phyloP scores from a whole-genome alignment of 2,888 invertebrate genomes.

The Schizaphis graminum region DNA sequence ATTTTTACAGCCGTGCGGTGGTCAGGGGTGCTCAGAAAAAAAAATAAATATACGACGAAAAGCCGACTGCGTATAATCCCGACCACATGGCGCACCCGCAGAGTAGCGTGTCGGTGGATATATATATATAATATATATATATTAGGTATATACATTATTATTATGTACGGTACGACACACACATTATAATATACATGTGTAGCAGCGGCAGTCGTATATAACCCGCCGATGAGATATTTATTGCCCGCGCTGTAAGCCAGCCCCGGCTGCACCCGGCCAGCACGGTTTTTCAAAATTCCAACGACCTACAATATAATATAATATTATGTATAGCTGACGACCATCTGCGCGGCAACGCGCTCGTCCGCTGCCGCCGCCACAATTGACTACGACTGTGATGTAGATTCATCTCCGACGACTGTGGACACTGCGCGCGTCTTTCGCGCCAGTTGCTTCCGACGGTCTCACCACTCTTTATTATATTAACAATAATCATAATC shows the following conservation, averaged over 20 bases:
- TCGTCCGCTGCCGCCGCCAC: neutral
- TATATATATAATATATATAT: neutral
- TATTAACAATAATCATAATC: neutral
- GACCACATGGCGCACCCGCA: slow-evolving; percentile 62
- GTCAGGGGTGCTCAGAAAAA: slow-evolving; percentile 43
- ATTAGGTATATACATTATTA: neutral
- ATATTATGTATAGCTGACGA: slow-evolving; percentile 5
- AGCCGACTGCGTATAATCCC: slow-evolving; percentile 58
- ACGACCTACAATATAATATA: slow-evolving; percentile 20
- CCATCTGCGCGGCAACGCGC: slow-evolving; percentile 47
- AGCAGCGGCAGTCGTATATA: neutral
- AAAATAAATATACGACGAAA: slow-evolving; percentile 16
- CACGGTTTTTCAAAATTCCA: slow-evolving; percentile 43
- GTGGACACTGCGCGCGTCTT: neutral
- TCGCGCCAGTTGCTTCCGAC: slow-evolving; percentile 1
- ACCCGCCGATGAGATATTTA: slow-evolving; percentile 61
- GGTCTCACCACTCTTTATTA: neutral
- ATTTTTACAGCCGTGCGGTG: slow-evolving; percentile 46
- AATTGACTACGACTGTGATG: neutral
- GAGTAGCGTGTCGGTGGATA: neutral
- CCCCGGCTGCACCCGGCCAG: slow-evolving; percentile 45
- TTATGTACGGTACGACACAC: slow-evolving; percentile 17
- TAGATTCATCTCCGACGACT: neutral
- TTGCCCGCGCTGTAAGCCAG: slow-evolving; percentile 25
- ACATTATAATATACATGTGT: slow-evolving; percentile 37